These are phyloP conservation scores for Danionella dracula DNA, from an alignment of 2,797 vertebrate species.

Conservation along the genomic window DNA sequence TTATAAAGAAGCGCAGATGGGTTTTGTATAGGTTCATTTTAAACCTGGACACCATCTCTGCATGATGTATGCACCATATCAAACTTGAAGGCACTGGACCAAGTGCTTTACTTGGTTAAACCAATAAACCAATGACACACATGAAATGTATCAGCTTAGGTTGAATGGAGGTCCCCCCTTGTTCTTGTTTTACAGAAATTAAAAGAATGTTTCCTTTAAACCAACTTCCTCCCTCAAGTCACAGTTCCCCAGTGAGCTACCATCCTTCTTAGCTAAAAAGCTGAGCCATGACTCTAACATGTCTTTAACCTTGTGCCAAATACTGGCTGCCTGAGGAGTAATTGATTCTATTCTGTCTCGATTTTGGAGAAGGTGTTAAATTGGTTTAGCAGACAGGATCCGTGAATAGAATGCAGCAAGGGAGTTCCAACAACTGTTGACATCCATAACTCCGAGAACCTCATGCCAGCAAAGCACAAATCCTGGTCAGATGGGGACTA, in stretches of 20 bases:
- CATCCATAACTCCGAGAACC: not conserved
- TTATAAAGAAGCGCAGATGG: slow-evolving; percentile 38
- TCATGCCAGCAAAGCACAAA: slow-evolving; percentile 15
- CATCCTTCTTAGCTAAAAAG: slow-evolving; percentile 21
- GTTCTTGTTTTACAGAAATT: slow-evolving; percentile 8
- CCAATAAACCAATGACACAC: slow-evolving; percentile 21
- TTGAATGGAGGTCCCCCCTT: slow-evolving; percentile 3
- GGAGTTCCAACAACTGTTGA: slow-evolving; percentile 1
- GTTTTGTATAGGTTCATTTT: slow-evolving; percentile 34
- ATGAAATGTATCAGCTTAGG: slow-evolving; percentile 11
- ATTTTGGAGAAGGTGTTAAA: slow-evolving; percentile 32
- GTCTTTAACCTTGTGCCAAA: slow-evolving; percentile 4
- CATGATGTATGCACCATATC: slow-evolving; percentile 1
- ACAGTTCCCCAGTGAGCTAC: not conserved
- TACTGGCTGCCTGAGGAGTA: slow-evolving; percentile 10
- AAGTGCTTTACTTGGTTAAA: not conserved
- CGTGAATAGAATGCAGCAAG: slow-evolving; percentile 28
- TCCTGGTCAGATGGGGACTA: slow-evolving; percentile 15
- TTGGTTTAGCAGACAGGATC: slow-evolving; percentile 27
- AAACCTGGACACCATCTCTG: slow-evolving; percentile 10
- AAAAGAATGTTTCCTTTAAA: slow-evolving; percentile 12
- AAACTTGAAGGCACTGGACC: not conserved
- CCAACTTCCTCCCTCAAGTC: slow-evolving; percentile 6
- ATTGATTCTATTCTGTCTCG: slow-evolving; percentile 41
- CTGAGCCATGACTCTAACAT: slow-evolving; percentile 13